Evolutionary conservation across 2,888 invertebrate species (phyloP), one percentile per base, ranked within the genome.

Genomic region (Oscheius myriophilus): DNA sequence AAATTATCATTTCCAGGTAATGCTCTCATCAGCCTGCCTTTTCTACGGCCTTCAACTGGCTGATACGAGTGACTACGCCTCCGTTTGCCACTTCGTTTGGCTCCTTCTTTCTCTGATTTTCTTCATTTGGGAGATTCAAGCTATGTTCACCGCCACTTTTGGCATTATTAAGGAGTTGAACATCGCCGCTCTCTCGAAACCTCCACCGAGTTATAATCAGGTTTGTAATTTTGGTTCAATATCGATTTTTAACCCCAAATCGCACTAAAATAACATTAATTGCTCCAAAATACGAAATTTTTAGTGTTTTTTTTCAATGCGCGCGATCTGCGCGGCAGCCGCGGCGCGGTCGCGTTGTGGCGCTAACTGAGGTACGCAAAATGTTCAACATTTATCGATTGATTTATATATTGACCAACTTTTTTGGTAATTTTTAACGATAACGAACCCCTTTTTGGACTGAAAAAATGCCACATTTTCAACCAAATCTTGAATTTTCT

Each of bases 1-100:
- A n/a, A n/a, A n/a, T n/a, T n/a, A n/a, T n/a, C n/a, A n/a, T n/a
- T 51, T 72, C 14, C 66, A 72, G 66, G 70, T 76, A 11, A 71
- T 72, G 54, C 59, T 76, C 43, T 76, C 76, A n/a, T 76, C 76
- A 2, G 72, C 76, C 25, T 74, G 74, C 14, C 69, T 76, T 9
- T 76, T 76, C 62, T 76, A 76, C 57, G 76, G 76, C 9, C 72
- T 76, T 16, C 76, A 76, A 59, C 68, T 74, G 68, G 76, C 73
- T 59, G 76, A 76, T 41, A 70, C 74, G 16, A 66, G 54, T 9
- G 67, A 73, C 16, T 71, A 70, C 25, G 63, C 72, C 1, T 65
- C 67, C 0, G 72, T 72, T 46, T 61, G 61, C n/a, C 61, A 46
- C 39, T 72, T 76, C 21, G 64, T 70, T 25, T 76, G 76, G 76